Conservation (phyloP, 2,797 vertebrate species). For the Paguma larvata region DNA sequence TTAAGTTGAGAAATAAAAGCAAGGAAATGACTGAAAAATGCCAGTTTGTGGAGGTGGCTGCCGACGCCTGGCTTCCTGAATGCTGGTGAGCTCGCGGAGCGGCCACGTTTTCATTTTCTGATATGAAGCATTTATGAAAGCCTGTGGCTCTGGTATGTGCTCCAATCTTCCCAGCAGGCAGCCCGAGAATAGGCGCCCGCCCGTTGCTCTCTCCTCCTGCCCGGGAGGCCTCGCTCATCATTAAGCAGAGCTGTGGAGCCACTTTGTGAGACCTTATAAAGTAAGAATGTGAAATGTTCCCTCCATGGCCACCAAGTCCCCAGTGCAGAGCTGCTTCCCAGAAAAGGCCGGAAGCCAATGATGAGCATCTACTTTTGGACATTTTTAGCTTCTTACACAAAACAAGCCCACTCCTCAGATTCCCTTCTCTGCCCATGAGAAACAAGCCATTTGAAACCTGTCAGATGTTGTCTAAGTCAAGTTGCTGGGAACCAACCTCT, state of each 20-base stretch:
- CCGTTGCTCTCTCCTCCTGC: neutral
- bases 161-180: constrained; percentile 47
- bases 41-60: constrained; percentile 60
- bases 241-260: neutral
- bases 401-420: neutral
- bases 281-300: neutral
- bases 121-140: constrained; percentile 67
- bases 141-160: neutral
- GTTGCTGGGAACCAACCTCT: rapidly evolving
- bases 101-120: neutral
- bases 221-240: neutral
- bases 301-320: neutral
- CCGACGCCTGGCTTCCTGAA: neutral
- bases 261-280: neutral
- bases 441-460: constrained; percentile 8
- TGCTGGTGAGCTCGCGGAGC: neutral
- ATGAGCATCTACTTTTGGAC: neutral
- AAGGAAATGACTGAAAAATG: constrained; percentile 53
- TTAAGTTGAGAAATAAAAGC: constrained; percentile 66
- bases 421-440: neutral
- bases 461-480: neutral
- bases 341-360: neutral
- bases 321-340: neutral
- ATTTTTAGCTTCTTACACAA: neutral
- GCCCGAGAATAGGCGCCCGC: rapidly evolving